Base-by-base conservation (phyloP, 2,888 invertebrate genomes). In the Chesias legatella region DNA sequence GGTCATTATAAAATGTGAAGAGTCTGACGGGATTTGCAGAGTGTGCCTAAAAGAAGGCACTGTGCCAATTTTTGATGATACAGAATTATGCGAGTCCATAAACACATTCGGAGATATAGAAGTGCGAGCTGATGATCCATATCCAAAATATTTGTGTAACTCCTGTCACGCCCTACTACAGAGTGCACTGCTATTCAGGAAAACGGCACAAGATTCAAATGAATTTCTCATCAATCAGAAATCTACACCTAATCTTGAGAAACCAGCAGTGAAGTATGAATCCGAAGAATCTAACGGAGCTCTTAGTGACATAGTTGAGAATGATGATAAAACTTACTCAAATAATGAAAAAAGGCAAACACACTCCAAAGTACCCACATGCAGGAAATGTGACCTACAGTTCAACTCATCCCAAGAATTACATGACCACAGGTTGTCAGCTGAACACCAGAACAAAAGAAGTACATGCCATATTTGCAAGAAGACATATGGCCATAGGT, bases 1-100 rank as follows among this genome's bases (percentile, higher is more conserved):
- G 9, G 2, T 21, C 3, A 20, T 20, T 7, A 20, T 20, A 10
- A 27, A 21, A 27, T 34, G 1, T 22, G 7, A 10, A n/a, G 45
- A 36, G 10, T 9, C 21, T 13, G 17, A 31, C 5, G 29, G 33
- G 57, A 56, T 52, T 32, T 46, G 43, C 27, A 39, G 86, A 48
- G 70, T 85, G 17, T 88, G 86, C 51, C 61, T 86, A 4, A 77
- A 80, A 53, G 62, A 70, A 48, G 85, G 84, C n/a, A 51, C 48
- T 26, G 64, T 84, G 43, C 73, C 78, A 8, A 83, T 88, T 33
- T 75, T 60, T 33, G 73, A 70, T 6, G 48, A 58, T 3, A 26
- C 34, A 1, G 25, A 34, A 1, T 47, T 81, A 25, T 55, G 76
- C 1, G 67, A 72, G 30, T 66, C 63, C 0, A 38, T 86, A 17